Percentiles rank a stretch among this genome's conserved stretches.
These are phyloP conservation scores for Muraenolepis orangiensis DNA, from an alignment of 2,797 vertebrate genomes.

Conservation along the genomic window DNA sequence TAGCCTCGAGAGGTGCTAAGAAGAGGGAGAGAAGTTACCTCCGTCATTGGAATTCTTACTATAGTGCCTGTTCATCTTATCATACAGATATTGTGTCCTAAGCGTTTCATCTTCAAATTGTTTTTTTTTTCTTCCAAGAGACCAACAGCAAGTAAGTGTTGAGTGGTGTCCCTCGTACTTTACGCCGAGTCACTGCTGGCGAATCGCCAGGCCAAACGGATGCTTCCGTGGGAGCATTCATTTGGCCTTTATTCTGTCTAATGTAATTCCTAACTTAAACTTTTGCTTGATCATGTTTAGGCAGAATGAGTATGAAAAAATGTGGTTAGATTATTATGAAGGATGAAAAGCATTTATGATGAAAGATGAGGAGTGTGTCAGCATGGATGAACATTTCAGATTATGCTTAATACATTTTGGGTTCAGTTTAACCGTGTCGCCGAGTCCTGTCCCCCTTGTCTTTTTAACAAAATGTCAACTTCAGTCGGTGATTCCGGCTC, in stretches of 20 bases:
- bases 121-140: not conserved
- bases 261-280: constrained; percentile 39
- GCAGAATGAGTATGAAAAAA: too few relatives aligned
- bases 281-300: constrained; percentile 36
- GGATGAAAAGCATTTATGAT: constrained; percentile 10
- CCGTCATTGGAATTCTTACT: constrained; percentile 59
- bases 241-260: constrained; percentile 25
- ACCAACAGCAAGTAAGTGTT: not conserved
- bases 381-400: constrained; percentile 1
- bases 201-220: not conserved
- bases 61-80: constrained; percentile 68
- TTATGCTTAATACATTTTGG: not conserved
- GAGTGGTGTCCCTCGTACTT: not conserved
- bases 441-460: not conserved
- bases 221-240: constrained; percentile 21
- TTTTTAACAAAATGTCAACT: not conserved
- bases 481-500: constrained; percentile 37
- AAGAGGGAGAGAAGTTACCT: constrained; percentile 27
- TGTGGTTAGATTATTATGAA: not conserved
- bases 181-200: too few relatives aligned
- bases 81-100: constrained; percentile 40
- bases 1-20: constrained; percentile 25
- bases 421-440: not conserved
- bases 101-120: not conserved
- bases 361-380: constrained; percentile 17